A percentile compares a stretch with the other conserved stretches of the same genome.
phyloP scores from a whole-genome alignment of 2,888 invertebrate genomes.

The Troilus luridus region DNA sequence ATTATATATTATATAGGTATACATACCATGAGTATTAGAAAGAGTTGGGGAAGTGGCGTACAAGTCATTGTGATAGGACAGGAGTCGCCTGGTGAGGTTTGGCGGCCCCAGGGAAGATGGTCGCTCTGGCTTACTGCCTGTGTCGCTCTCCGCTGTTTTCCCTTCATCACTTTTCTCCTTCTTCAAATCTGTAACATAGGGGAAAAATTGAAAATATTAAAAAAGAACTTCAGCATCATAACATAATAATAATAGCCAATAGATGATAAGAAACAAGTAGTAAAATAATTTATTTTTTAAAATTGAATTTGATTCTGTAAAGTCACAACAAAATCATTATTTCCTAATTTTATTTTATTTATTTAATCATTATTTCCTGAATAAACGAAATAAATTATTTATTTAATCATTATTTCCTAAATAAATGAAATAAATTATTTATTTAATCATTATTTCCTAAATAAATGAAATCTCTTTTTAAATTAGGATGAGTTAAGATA shows the following conservation, averaged over 20 bases:
- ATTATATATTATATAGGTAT: neutral
- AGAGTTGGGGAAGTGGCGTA: constrained; percentile 67
- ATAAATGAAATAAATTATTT: too few species aligned
- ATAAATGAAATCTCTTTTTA: too few species aligned
- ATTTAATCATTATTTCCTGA: too few species aligned
- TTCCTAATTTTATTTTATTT: too few species aligned
- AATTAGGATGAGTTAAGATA: too few species aligned
- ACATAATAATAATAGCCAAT: neutral
- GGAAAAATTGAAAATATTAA: neutral
- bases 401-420: too few species aligned
- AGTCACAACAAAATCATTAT: too few species aligned
- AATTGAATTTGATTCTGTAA: too few species aligned
- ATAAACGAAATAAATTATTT: too few species aligned
- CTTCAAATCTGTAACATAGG: constrained; percentile 85
- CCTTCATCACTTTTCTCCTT: constrained; percentile 87
- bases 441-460: too few species aligned
- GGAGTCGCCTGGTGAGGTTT: constrained; percentile 81
- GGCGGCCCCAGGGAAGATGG: constrained; percentile 83
- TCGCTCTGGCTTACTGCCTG: constrained; percentile 76
- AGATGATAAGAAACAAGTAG: neutral
- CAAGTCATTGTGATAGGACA: constrained; percentile 84
- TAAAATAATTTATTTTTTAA: too few species aligned
- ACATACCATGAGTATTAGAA: constrained; percentile 61
- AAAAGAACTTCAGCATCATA: neutral
- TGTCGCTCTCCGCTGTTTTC: constrained; percentile 64